Conservation (phyloP, 2,888 invertebrate species). For the Odontocerum albicorne region DNA sequence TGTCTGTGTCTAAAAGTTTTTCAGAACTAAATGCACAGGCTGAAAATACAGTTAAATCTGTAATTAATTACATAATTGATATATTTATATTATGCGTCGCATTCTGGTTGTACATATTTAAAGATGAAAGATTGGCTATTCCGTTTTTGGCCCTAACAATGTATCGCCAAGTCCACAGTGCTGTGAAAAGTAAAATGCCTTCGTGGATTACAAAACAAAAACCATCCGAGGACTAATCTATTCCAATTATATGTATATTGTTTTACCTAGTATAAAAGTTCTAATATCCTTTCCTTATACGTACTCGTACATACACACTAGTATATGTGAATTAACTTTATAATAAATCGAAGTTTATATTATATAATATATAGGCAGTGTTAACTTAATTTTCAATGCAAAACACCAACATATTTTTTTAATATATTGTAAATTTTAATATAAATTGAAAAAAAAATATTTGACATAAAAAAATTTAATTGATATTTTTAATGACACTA, state of each 20-base stretch:
- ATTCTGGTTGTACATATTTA: constrained; percentile 80
- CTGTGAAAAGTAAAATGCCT: constrained; percentile 60
- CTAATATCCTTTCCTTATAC: too few species aligned
- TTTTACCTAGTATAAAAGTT: too few species aligned
- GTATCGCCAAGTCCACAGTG: constrained; percentile 74
- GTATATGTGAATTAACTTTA: too few species aligned
- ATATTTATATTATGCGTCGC: constrained; percentile 73
- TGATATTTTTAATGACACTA: too few species aligned
- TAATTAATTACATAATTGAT: constrained; percentile 73
- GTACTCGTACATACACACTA: too few species aligned
- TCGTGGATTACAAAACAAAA: constrained; percentile 50
- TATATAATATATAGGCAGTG: too few species aligned
- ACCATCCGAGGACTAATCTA: constrained; percentile 21
- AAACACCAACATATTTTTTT: too few species aligned
- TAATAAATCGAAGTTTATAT: too few species aligned
- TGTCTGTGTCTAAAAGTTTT: constrained; percentile 28
- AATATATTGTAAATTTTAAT: too few species aligned
- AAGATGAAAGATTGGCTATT: constrained; percentile 77
- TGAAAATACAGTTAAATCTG: constrained; percentile 67
- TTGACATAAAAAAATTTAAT: too few species aligned
- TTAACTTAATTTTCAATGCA: too few species aligned
- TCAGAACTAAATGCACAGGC: constrained; percentile 60
- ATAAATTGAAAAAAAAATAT: too few species aligned
- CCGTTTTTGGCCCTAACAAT: constrained; percentile 76
- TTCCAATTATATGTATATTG: constrained; percentile 8